Base-by-base conservation (phyloP, 2,797 vertebrate genomes). In the Eulemur albifrons region DNA sequence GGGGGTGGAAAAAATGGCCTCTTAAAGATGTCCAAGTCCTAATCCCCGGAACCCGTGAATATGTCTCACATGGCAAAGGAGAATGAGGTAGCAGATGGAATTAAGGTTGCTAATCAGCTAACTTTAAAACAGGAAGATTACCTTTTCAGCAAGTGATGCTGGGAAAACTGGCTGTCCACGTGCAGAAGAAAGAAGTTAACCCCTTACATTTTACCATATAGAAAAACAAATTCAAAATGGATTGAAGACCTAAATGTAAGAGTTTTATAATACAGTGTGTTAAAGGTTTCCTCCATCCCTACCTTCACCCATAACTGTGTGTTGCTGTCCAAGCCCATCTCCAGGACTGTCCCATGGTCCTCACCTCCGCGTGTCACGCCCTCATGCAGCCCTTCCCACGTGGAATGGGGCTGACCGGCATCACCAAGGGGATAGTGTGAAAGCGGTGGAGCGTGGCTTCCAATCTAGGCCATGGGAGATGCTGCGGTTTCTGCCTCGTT, bases 361-460 rank as follows among this genome's bases (percentile, higher is more conserved):
- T 61, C 1, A 3, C 54, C n/a, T 18, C 69, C 9, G 1, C 1
- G 23, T 2, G 2, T 43, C 38, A 57, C 15, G 3, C 12, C 40
- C 21, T 57, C 21, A 18, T 17, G 32, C 50, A 2, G 88, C 54
- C 25, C 89, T n/a, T 52, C 69, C 20, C 27, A 6, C 20, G 3
- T 1, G n/a, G 57, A 32, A 10, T 4, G 4, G 8, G 89, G 67
- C 67, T 35, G 10, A 4, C 54, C 43, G 2, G 18, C 18, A 0
- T 7, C 4, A 18, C 0, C 2, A 25, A 3, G 11, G 43, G 67
- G 54, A 25, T 0, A 1, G 25, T 2, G n/a, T 57, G 54, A 57
- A n/a, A 18, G 18, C 1, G 57, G 57, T 6, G 0, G 32, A 6
- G 23, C 35, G 52, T 48, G 77, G 2, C 32, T 38, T 75, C 69